Base-by-base conservation (phyloP, 2,113 vertebrate species). In the Phalacrocorax pelagicus region DNA sequence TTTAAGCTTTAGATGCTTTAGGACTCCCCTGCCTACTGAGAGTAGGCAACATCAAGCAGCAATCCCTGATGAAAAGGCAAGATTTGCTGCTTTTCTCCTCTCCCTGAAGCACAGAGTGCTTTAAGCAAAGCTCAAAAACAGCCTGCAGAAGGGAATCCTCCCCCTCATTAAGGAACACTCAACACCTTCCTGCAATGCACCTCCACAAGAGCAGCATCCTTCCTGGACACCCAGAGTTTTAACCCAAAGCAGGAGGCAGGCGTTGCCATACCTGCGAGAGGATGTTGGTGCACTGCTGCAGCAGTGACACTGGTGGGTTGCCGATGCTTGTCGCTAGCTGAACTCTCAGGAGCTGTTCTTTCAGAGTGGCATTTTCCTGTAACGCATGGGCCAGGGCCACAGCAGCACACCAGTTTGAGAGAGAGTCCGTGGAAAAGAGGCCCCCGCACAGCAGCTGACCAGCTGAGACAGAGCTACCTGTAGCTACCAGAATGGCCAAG, bases 251-350 rank as follows among this genome's bases (percentile, higher is more conserved):
- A 2, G 27, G 17, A 15, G 11, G 14, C n/a, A 13, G 9, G 2
- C 0, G 0, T 15, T 3, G 49, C 80, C 4, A 12, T 99, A 99
- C 99, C 99, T 99, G 99, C 1, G 99, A 99, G 26, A 99, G 99
- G 96, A 99, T 99, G 98, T 99, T 99, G 98, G 99, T 99, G 96
- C 99, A 99, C 95, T 99, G 99, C 91, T 99, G 99, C 90, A 99
- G 98, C 95, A 99, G 98, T 1, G 99, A 99, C 44, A 99, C 99
- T 0, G 99, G 99, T 1, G 99, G 99, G 92, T 99, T 99, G 69
- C 99, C 99, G 4, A 99, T 98, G 92, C 99, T 99, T 4, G 99
- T 99, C 30, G 99, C 99, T 6, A 99, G 98, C 78, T 99, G 99
- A 14, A 99, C 99, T 71, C 99, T 95, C 81, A 99, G 98, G 82